Evolutionary conservation across 2,888 invertebrate genomes (phyloP).

Genomic region (Ephialtes manifestator): DNA sequence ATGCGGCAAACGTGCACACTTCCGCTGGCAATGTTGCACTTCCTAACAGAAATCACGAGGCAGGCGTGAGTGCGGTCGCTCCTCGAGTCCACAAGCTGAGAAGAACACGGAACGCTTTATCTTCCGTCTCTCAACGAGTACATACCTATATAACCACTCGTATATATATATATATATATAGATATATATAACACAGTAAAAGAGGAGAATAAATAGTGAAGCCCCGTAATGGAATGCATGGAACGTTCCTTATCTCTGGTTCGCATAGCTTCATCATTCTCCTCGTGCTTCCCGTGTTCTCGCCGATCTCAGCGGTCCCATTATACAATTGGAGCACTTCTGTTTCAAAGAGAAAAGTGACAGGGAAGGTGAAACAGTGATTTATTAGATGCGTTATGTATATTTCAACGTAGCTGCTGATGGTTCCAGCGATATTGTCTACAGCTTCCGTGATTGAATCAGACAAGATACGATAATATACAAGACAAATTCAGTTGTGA

Average conservation of each 20-base stretch:
- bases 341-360: conserved; percentile 39
- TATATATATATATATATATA: conserved; percentile 18
- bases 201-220: conserved; percentile 61
- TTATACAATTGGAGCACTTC: conserved; percentile 68
- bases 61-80: conserved; percentile 16
- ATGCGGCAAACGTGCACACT: conserved; percentile 48
- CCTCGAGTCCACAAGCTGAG: conserved; percentile 35
- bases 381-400: conserved; percentile 51
- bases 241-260: conserved; percentile 66
- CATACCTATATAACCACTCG: not conserved
- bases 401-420: conserved; percentile 55
- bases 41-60: conserved; percentile 56
- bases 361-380: conserved; percentile 32
- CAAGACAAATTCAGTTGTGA: conserved; percentile 44
- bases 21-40: conserved; percentile 60
- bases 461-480: conserved; percentile 7
- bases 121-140: conserved; percentile 59
- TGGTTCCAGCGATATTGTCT: conserved; percentile 34
- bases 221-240: conserved; percentile 64
- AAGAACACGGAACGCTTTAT: conserved; percentile 66
- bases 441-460: conserved; percentile 28
- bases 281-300: conserved; percentile 62
- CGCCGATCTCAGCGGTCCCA: conserved; percentile 53
- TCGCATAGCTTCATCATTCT: conserved; percentile 66
- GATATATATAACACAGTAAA: no score